Evolutionary conservation across 1,140 invertebrate genomes (phyloP).

Genomic region (Lethrus apterus): DNA sequence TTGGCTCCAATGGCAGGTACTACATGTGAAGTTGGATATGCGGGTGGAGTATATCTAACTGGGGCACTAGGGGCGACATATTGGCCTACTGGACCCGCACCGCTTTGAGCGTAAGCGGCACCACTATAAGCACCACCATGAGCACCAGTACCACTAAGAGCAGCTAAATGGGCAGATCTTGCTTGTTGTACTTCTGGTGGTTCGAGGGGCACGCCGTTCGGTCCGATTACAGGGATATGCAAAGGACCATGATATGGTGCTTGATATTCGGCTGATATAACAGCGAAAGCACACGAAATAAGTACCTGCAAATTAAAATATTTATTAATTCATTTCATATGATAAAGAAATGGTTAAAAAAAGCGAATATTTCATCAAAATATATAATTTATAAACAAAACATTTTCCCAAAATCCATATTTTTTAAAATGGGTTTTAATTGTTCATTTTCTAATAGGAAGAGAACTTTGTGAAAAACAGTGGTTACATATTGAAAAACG

Average conservation of each 20-base stretch:
- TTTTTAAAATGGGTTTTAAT: too few relatives aligned
- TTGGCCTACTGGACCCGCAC: neutral
- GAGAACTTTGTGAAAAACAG: too few relatives aligned
- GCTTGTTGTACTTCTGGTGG: constrained; percentile 53
- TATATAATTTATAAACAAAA: too few relatives aligned
- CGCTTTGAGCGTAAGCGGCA: neutral
- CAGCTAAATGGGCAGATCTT: constrained; percentile 51
- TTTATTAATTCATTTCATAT: too few relatives aligned
- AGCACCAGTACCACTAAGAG: constrained; percentile 19
- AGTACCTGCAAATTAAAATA: constrained; percentile 29
- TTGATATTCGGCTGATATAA: constrained; percentile 22
- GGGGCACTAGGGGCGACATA: constrained; percentile 3
- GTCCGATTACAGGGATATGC: constrained; percentile 28
- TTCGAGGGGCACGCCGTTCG: constrained; percentile 47
- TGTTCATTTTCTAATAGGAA: too few relatives aligned
- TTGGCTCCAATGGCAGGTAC: constrained; percentile 19
- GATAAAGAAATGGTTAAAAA: too few relatives aligned
- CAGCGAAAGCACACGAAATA: constrained; percentile 29
- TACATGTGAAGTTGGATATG: constrained; percentile 7
- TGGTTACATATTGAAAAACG: too few relatives aligned
- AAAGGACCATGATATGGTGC: constrained; percentile 18
- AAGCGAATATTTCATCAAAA: too few relatives aligned
- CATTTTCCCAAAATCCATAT: too few relatives aligned
- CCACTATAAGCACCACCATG: neutral
- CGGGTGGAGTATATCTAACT: constrained; percentile 6